These are phyloP conservation scores for Tokudaia muenninki DNA, from an alignment of 2,797 vertebrate genomes.

Conservation along the genomic window DNA sequence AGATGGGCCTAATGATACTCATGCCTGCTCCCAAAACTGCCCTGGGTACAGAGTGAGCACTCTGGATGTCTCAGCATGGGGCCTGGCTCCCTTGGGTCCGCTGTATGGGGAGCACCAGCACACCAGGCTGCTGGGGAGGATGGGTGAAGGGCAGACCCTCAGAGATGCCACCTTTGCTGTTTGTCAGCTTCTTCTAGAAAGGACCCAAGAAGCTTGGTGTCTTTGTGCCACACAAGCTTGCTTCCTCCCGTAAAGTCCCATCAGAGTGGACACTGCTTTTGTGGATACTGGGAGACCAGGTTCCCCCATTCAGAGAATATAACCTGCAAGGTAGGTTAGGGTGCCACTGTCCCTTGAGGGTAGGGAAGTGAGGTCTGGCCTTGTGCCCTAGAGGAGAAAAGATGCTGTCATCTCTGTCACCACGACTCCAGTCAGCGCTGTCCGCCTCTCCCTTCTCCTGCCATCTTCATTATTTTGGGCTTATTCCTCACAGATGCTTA, in stretches of 20 bases:
- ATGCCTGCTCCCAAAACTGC: neutral
- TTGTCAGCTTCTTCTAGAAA: neutral
- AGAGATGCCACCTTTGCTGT: neutral
- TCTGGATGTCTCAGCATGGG: neutral
- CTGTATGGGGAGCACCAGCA: neutral
- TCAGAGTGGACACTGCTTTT: neutral
- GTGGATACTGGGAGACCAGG: neutral
- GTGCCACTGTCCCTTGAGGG: neutral
- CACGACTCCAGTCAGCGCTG: neutral
- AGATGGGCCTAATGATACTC: neutral
- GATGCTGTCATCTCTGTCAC: neutral
- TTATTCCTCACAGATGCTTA: neutral
- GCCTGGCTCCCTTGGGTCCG: neutral
- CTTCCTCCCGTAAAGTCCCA: neutral
- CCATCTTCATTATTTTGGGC: neutral
- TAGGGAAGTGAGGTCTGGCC: neutral
- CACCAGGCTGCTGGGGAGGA: neutral
- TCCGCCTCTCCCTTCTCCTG: neutral
- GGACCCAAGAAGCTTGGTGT: neutral
- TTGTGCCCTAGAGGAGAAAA: neutral
- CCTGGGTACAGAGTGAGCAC: neutral
- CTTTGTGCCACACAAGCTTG: neutral
- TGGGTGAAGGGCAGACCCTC: neutral
- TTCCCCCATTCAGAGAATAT: neutral
- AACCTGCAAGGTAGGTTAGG: neutral